Percentiles rank a stretch among this genome's conserved stretches.
Conservation (phyloP, 2,113 vertebrate species). For the Tyrannus savana region DNA sequence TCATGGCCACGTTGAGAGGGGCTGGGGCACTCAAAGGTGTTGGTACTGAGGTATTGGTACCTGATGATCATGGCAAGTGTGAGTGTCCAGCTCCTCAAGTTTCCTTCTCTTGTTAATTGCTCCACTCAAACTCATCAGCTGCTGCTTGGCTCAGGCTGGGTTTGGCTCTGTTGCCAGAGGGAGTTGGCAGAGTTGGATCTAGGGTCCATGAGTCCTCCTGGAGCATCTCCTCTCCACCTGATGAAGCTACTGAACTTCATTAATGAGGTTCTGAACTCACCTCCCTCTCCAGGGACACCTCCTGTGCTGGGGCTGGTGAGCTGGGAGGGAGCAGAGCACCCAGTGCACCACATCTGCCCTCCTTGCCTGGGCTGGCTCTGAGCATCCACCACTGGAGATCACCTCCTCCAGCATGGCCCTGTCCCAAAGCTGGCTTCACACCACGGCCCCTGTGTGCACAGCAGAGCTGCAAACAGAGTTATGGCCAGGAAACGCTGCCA, state of each 20-base stretch:
- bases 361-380: not conserved
- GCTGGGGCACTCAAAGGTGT: not conserved
- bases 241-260: not conserved
- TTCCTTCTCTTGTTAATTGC: not conserved
- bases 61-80: not conserved
- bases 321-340: not conserved
- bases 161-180: not conserved
- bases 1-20: rapidly evolving
- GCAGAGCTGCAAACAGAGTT: not conserved
- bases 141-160: not conserved
- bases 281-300: not conserved
- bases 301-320: not conserved
- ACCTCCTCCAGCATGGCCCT: not conserved
- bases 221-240: not conserved
- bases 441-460: not conserved
- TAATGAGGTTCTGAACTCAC: not conserved
- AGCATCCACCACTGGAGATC: not conserved
- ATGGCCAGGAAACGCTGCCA: not conserved
- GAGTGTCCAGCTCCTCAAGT: not conserved
- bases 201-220: not conserved
- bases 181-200: not conserved
- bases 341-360: not conserved
- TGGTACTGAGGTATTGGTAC: not conserved
- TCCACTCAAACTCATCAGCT: too few species aligned
- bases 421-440: not conserved